Conservation (phyloP, 2,797 vertebrate genomes). For the Hyperoplus immaculatus region DNA sequence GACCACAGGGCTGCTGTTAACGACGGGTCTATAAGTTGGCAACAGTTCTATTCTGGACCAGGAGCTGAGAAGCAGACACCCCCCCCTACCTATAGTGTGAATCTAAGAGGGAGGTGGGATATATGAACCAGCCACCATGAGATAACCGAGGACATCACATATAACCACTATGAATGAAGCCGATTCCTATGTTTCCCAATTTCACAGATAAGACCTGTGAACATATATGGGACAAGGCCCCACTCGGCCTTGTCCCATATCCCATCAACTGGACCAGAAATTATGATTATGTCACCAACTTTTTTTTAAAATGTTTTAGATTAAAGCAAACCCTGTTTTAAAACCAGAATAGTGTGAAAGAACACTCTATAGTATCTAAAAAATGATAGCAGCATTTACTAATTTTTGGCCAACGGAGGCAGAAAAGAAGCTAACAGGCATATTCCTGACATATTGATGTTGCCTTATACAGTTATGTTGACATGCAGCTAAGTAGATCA, state of each 20-base stretch:
- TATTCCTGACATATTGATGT: not conserved
- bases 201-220: not conserved
- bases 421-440: not conserved
- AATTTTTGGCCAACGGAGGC: not conserved
- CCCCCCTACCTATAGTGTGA: conserved; percentile 4
- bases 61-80: conserved; percentile 60
- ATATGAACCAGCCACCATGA: conserved; percentile 24
- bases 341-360: not conserved
- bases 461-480: not conserved
- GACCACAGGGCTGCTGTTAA: conserved; percentile 75
- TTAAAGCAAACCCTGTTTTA: not conserved
- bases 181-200: not conserved
- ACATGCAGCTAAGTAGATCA: not conserved
- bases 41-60: conserved; percentile 85
- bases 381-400: not conserved
- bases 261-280: not conserved
- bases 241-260: not conserved
- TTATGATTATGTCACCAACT: not conserved
- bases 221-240: not conserved
- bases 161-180: not conserved
- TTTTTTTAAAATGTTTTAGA: not conserved
- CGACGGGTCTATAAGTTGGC: conserved; percentile 65
- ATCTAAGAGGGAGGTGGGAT: conserved; percentile 49
- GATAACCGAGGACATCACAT: not conserved
- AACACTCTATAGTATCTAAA: not conserved